Evolutionary conservation across 1,140 invertebrate species (phyloP).

Genomic region (Triops longicaudatus): DNA sequence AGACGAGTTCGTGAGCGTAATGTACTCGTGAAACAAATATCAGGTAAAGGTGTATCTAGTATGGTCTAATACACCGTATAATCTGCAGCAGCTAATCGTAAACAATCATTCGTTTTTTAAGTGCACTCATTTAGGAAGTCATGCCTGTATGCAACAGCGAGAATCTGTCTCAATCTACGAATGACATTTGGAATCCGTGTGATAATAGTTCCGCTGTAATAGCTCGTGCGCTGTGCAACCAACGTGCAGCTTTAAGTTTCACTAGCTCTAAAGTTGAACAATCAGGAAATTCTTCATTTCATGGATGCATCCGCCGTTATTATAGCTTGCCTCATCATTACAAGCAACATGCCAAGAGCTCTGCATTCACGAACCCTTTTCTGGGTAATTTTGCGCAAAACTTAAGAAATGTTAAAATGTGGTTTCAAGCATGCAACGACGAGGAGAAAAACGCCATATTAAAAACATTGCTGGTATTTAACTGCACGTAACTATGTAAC

Average conservation of each 20-base stretch:
- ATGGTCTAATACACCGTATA: no score
- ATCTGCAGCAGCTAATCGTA: background rate
- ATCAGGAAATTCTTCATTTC: slow-evolving; percentile 10
- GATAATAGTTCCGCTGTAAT: background rate
- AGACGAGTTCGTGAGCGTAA: no score
- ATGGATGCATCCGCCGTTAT: slow-evolving; percentile 20
- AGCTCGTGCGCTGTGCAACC: background rate
- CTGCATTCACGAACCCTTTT: background rate
- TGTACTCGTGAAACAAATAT: no score
- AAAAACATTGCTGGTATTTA: slow-evolving; percentile 38
- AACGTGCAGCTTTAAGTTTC: background rate
- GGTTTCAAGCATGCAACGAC: slow-evolving; percentile 43
- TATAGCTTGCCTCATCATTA: slow-evolving; percentile 28
- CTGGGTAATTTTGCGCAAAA: slow-evolving; percentile 5
- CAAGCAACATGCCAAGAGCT: slow-evolving; percentile 18
- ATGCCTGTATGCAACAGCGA: background rate
- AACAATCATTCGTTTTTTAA: background rate
- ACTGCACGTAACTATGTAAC: slow-evolving; percentile 17
- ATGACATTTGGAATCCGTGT: background rate
- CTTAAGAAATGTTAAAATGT: slow-evolving; percentile 31
- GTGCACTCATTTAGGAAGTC: background rate
- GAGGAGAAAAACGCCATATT: slow-evolving; percentile 41
- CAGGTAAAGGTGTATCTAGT: no score
- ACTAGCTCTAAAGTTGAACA: slow-evolving; percentile 16
- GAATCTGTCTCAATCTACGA: background rate